phyloP scores from a whole-genome alignment of 2,888 invertebrate genomes.

The Spodoptera picta region DNA sequence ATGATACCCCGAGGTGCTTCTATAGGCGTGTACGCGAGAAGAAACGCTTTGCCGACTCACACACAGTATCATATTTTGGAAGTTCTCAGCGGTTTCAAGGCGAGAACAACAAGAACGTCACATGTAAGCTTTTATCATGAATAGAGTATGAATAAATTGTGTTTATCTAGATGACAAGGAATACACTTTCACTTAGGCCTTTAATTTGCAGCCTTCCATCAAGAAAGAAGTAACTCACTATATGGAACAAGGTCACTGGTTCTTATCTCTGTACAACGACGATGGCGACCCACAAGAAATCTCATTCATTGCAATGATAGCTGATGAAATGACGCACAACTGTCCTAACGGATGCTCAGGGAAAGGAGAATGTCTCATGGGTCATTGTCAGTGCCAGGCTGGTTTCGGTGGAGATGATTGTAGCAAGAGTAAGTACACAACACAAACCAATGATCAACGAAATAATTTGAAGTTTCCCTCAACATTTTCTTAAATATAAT shows the following conservation, averaged over 20 bases:
- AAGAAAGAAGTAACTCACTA: slow-evolving; percentile 98
- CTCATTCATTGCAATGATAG: slow-evolving; percentile 94
- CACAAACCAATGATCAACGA: no score
- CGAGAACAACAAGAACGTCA: slow-evolving; percentile 94
- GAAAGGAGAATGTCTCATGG: slow-evolving; percentile 98
- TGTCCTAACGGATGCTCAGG: slow-evolving; percentile 99
- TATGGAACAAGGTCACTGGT: slow-evolving; percentile 99
- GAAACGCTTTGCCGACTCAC: slow-evolving; percentile 98
- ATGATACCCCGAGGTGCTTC: slow-evolving; percentile 96
- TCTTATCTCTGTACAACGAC: slow-evolving; percentile 98
- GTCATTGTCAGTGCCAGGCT: slow-evolving; percentile 98
- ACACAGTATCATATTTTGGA: slow-evolving; percentile 99
- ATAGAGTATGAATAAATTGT: neutral
- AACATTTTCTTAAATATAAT: neutral
- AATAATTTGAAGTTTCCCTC: no score
- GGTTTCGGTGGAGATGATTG: slow-evolving; percentile 99
- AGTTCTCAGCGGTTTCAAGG: slow-evolving; percentile 96
- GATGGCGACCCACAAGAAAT: slow-evolving; percentile 97
- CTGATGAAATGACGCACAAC: slow-evolving; percentile 97
- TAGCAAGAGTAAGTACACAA: slow-evolving; percentile 94
- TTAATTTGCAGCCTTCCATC: slow-evolving; percentile 91
- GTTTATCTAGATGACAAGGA: slow-evolving; percentile 14
- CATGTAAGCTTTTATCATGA: slow-evolving; percentile 91
- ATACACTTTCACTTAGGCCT: slow-evolving; percentile 43
- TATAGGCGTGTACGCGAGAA: slow-evolving; percentile 97